A percentile compares a stretch with the other conserved stretches of the same genome.
phyloP scores from a whole-genome alignment of 2,797 vertebrate species.

The Sitta carolinensis region DNA sequence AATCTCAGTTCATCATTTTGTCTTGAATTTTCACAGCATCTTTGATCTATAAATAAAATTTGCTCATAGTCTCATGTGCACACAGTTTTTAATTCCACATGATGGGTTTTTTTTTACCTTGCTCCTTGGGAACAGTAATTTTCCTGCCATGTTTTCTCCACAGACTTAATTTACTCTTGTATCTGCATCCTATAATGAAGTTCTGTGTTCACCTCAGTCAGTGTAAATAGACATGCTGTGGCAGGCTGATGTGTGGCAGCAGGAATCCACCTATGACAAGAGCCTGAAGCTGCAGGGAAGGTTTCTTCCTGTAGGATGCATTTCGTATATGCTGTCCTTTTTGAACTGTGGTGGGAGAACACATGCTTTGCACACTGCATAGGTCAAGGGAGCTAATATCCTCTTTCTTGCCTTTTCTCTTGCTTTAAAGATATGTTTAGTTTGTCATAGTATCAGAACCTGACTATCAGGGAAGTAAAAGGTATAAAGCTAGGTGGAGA shows the following conservation, averaged over 20 bases:
- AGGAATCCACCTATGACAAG: background rate
- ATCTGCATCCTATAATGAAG: background rate
- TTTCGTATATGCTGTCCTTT: background rate
- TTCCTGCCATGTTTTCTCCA: background rate
- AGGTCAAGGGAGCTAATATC: background rate
- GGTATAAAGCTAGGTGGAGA: background rate
- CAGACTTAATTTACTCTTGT: background rate
- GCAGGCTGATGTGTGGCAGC: background rate
- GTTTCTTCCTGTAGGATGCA: background rate
- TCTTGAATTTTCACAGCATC: background rate
- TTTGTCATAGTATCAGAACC: background rate
- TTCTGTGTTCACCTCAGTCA: background rate
- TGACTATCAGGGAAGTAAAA: background rate
- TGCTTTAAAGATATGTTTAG: background rate
- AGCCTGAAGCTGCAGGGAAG: background rate
- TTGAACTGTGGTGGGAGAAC: background rate
- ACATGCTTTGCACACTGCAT: rapidly evolving
- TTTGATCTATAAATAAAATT: background rate
- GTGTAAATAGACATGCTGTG: background rate
- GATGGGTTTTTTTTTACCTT: background rate
- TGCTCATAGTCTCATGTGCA: background rate
- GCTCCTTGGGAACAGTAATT: background rate
- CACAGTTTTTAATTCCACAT: background rate
- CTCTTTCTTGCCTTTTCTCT: background rate
- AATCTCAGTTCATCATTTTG: background rate